Base-by-base conservation (phyloP, 2,113 vertebrate species). In the Dasyornis broadbenti region DNA sequence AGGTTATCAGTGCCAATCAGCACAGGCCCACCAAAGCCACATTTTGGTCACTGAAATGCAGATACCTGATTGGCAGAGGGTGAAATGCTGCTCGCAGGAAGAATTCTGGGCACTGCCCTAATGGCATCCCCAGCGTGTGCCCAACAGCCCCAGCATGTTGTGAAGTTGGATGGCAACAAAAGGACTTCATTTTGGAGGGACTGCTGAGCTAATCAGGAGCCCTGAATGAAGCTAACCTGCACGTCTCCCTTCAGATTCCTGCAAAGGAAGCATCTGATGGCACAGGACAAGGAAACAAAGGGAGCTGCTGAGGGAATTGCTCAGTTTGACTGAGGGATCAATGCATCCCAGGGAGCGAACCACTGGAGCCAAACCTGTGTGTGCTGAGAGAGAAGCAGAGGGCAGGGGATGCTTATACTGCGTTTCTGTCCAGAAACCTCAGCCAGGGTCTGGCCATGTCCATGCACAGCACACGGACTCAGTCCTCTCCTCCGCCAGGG, bases 381-480 rank as follows among this genome's bases (percentile, higher is more conserved):
- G 42, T 71, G 4, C 60, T 82, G 61, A n/a, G 64, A 31, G 3
- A 68, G 65, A 37, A 50, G 39, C 28, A 27, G 59, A 81, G 26
- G n/a, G 31, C 56, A 85, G 65, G 60, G 31, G 15, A 26, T 23
- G 26, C 30, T 54, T 28, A 63, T 28, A 6, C 15, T 21, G 10
- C 0, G 0, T 15, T 65, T 56, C n/a, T 54, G 35, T 19, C 52
- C 19, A 31, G 42, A 56, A 54, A 3, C 49, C 15, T 56, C 63
- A 24, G 13, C 24, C 75, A 71, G 33, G 26, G 61, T 40, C 30
- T 8, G 21, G 44, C 30, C 64, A 15, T 42, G 37, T 5, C 30
- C 9, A 0, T 28, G 37, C 16, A 27, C 39, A 57, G 50, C 52
- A 31, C 7, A 0, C 1, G 7, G 14, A 44, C 23, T 63, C 45